Conservation (phyloP, 2,888 invertebrate genomes). For the Ganaspis brasiliensis region DNA sequence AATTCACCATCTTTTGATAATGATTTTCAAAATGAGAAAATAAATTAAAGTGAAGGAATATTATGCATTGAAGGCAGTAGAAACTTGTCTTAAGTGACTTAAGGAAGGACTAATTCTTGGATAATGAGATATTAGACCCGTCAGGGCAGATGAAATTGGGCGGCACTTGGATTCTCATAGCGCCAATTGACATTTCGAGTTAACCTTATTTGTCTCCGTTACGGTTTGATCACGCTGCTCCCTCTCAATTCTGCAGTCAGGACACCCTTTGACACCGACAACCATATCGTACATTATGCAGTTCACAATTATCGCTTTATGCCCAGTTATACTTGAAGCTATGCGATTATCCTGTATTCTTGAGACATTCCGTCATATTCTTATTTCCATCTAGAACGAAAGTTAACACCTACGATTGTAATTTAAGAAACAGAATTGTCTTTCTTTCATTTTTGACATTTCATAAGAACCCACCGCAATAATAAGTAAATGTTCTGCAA, state of each 20-base stretch:
- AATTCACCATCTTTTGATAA: no score
- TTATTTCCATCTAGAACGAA: no score
- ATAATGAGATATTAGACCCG: conserved; percentile 67
- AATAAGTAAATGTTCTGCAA: no score
- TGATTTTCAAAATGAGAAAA: no score
- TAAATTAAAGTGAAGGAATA: no score
- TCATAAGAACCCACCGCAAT: no score
- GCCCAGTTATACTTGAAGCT: background rate
- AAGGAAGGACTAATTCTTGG: conserved; percentile 63
- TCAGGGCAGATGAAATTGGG: conserved; percentile 66
- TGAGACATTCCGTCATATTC: no score
- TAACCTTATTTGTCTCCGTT: conserved; percentile 77
- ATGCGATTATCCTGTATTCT: no score
- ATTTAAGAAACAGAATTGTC: no score
- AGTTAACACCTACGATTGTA: no score
- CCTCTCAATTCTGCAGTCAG: conserved; percentile 50
- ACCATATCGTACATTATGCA: conserved; percentile 63
- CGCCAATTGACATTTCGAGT: conserved; percentile 79
- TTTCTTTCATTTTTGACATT: no score
- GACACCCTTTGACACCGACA: conserved; percentile 67
- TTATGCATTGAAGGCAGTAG: no score
- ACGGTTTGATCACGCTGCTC: conserved; percentile 72
- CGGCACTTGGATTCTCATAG: conserved; percentile 68
- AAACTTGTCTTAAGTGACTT: conserved; percentile 57
- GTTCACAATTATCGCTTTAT: conserved; percentile 64